Base-by-base conservation (phyloP, 2,797 vertebrate species). In the Phoebastria nigripes region DNA sequence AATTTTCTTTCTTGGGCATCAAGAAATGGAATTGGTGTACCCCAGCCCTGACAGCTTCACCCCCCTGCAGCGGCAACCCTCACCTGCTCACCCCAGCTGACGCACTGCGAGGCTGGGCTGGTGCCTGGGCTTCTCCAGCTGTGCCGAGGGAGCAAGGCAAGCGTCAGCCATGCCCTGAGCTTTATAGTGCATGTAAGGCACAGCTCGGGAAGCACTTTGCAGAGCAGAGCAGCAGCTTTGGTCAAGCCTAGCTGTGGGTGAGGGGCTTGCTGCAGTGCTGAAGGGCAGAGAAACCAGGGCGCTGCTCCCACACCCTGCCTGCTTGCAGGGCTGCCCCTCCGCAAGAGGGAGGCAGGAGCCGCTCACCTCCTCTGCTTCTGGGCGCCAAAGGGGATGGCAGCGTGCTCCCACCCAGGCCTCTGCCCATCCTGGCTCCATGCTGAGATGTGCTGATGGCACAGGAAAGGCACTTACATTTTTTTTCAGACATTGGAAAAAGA, bases 361-460 rank as follows among this genome's bases (percentile, higher is more conserved):
- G 0, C 21, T 58, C 2, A 2, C 17, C 24, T 78, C 11, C 42
- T 71, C 46, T 78, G 33, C 47, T 91, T n/a, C 54, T 0, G 1
- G 18, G 35, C 26, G 62, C 28, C 18, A 63, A 67, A 21, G 18
- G 24, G 29, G 33, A 49, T 24, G 21, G 59, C 8, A 79, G 14
- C 1, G 0, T 63, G 22, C 78, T 90, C 67, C 61, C 46, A 67
- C 19, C 28, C 2, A 3, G 62, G 33, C 51, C 52, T 74, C 46
- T 76, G 73, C 46, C 62, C 70, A 49, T 33, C 51, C 59, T 2
- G 2, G 16, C 65, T 89, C 61, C 51, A 29, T 42, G 31, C 71
- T 88, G 82, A 87, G 56, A 69, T 91, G 72, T 51, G 28, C 79
- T 94, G 84, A 74, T 94, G 72, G 69, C 82, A 65, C 54, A 69